A percentile compares a stretch with the other conserved stretches of the same genome.
Evolutionary conservation across 2,797 vertebrate species (phyloP).

Genomic region (Helarctos malayanus): DNA sequence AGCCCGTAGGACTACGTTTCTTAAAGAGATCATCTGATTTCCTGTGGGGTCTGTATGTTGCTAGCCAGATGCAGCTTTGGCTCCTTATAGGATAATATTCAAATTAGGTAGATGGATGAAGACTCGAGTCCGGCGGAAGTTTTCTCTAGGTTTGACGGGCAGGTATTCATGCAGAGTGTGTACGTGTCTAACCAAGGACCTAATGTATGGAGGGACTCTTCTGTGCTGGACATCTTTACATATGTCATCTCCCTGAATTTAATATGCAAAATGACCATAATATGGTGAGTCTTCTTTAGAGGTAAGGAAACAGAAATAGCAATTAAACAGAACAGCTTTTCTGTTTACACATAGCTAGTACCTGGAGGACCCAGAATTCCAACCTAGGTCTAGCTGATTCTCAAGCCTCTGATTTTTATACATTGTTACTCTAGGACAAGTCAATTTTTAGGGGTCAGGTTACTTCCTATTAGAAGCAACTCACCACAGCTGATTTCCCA

Average conservation of each 20-base stretch:
- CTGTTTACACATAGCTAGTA: not conserved
- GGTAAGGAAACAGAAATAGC: not conserved
- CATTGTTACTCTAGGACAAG: not conserved
- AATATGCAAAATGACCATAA: not conserved
- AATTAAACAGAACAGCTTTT: not conserved
- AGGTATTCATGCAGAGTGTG: not conserved
- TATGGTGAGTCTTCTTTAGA: not conserved
- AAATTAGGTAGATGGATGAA: slow-evolving; percentile 27
- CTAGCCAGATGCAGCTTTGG: not conserved
- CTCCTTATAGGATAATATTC: slow-evolving; percentile 5
- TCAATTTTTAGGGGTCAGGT: not conserved
- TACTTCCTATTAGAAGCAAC: not conserved
- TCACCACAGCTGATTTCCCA: not conserved
- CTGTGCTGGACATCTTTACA: not conserved
- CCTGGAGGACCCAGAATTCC: not conserved
- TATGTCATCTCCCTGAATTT: not conserved
- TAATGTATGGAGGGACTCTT: not conserved
- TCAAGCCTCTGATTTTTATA: not conserved
- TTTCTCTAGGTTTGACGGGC: slow-evolving; percentile 1
- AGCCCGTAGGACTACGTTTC: not conserved
- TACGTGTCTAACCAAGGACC: not conserved
- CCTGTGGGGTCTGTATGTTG: not conserved
- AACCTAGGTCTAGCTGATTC: not conserved
- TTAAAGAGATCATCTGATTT: slow-evolving; percentile 60
- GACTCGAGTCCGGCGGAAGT: not conserved